Conservation (phyloP, 1,140 invertebrate species). For the Panagrolaimus sp. region DNA sequence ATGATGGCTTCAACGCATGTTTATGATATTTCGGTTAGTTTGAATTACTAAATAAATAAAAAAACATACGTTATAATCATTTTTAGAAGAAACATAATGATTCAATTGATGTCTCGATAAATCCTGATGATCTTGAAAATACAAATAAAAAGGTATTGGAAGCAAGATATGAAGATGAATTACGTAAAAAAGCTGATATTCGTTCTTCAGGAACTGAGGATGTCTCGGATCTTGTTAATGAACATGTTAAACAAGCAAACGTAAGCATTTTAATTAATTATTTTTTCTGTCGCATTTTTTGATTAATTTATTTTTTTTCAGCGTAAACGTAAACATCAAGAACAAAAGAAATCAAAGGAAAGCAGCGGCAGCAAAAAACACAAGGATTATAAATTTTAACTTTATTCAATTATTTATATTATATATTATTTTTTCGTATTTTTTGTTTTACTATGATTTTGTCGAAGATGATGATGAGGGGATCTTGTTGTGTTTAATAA, state of each 20-base stretch:
- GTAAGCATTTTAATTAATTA: slow-evolving; percentile 63
- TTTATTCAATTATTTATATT: slow-evolving; percentile 5
- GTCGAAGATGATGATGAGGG: no score
- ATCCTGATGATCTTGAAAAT: slow-evolving; percentile 92
- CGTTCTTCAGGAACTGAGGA: slow-evolving; percentile 70
- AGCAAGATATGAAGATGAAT: slow-evolving; percentile 80
- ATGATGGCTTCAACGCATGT: slow-evolving; percentile 91
- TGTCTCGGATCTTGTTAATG: slow-evolving; percentile 93
- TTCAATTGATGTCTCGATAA: slow-evolving; percentile 81
- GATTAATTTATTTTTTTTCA: slow-evolving; percentile 38
- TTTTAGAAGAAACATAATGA: slow-evolving; percentile 52
- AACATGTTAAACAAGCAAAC: slow-evolving; percentile 76
- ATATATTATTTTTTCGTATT: background rate
- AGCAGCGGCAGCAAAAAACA: slow-evolving; percentile 47
- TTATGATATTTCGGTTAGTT: slow-evolving; percentile 50
- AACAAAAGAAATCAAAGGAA: slow-evolving; percentile 49
- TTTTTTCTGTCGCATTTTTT: background rate
- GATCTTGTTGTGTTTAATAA: no score
- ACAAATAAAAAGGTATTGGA: slow-evolving; percentile 88
- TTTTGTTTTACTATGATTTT: no score
- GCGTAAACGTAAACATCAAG: slow-evolving; percentile 57
- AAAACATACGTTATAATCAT: background rate
- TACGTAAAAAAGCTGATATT: slow-evolving; percentile 64
- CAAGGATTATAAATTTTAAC: slow-evolving; percentile 60
- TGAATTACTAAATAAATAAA: slow-evolving; percentile 19